Conservation (phyloP, 2,113 vertebrate species). For the Bos javanicus region DNA sequence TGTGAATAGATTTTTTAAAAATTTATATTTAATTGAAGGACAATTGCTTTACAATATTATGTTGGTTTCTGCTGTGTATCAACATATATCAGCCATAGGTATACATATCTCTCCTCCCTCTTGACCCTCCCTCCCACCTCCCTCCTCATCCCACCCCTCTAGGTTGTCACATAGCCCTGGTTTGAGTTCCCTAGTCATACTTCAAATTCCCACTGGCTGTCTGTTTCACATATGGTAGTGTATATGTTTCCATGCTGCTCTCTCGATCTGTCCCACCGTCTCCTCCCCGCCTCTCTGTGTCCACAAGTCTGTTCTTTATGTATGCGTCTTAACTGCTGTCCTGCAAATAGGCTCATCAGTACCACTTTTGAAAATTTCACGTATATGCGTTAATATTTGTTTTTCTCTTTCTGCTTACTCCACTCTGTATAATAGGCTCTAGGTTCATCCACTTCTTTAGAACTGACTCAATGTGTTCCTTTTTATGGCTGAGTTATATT, state of each 20-base stretch:
- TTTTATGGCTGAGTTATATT: neutral
- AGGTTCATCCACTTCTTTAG: neutral
- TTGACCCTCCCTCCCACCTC: neutral
- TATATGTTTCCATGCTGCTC: neutral
- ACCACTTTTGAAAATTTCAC: neutral
- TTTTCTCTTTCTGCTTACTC: neutral
- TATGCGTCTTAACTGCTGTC: neutral
- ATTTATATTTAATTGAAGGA: neutral
- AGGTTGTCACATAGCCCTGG: neutral
- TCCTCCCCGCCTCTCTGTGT: neutral
- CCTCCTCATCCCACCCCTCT: neutral
- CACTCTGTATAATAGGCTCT: neutral
- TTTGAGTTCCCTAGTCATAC: neutral
- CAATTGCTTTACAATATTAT: neutral
- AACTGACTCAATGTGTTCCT: neutral
- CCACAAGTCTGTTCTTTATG: neutral
- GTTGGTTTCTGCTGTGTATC: neutral
- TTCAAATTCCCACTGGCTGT: neutral
- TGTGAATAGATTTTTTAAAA: neutral
- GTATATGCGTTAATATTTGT: neutral
- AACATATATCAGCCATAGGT: neutral
- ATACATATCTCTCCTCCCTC: neutral
- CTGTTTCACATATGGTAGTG: neutral
- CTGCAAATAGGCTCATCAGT: neutral
- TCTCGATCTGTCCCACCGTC: neutral